Conservation (phyloP, 2,797 vertebrate genomes). For the Labroides dimidiatus region DNA sequence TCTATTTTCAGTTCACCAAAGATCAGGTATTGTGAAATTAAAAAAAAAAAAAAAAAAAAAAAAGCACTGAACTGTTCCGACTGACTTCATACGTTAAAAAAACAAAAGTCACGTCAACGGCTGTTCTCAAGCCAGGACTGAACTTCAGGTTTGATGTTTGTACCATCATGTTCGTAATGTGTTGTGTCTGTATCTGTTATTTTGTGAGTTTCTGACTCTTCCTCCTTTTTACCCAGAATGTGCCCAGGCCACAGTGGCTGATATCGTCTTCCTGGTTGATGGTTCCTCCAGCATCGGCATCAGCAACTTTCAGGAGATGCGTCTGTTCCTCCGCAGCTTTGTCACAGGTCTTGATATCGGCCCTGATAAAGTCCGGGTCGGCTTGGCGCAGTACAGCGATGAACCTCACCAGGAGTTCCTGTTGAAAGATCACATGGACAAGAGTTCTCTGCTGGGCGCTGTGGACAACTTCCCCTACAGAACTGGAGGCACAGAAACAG, state of each 20-base stretch:
- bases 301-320: conserved; percentile 80
- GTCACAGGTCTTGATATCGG: conserved; percentile 82
- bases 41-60: too few relatives aligned
- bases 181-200: too few relatives aligned
- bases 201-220: conserved; percentile 23
- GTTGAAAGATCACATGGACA: conserved; percentile 80
- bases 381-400: conserved; percentile 84
- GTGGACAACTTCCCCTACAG: conserved; percentile 77
- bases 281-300: conserved; percentile 82
- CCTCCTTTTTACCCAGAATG: conserved; percentile 78
- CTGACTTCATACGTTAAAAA: too few relatives aligned
- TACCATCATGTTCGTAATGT: too few relatives aligned
- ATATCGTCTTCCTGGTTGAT: conserved; percentile 89
- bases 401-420: conserved; percentile 78
- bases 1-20: too few relatives aligned
- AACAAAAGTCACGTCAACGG: too few relatives aligned
- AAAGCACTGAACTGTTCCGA: too few relatives aligned
- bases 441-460: conserved; percentile 72
- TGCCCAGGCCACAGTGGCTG: conserved; percentile 76
- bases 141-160: too few relatives aligned
- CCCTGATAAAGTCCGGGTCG: conserved; percentile 80
- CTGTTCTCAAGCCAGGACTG: too few relatives aligned
- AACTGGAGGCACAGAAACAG: conserved; percentile 78
- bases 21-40: too few relatives aligned
- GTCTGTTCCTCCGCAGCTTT: conserved; percentile 80